Evolutionary conservation across 1,140 invertebrate genomes (phyloP).

Genomic region (Drosophila kurseongensis): DNA sequence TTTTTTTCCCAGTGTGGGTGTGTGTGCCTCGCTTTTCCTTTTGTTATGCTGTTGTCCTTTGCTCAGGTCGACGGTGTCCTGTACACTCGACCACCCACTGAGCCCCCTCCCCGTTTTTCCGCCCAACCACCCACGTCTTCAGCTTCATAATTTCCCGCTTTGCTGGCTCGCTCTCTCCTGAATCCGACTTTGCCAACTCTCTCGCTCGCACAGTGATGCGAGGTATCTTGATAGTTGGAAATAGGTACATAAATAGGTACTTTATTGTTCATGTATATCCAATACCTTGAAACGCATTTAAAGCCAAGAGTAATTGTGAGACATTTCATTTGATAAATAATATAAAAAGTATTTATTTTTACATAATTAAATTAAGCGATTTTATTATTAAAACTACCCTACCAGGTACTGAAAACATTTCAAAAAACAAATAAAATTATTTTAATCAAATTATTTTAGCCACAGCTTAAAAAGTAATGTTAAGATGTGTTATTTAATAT

Average conservation of each 20-base stretch:
- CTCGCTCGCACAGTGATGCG: constrained; percentile 16
- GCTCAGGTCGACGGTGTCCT: constrained; percentile 68
- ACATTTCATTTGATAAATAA: too few relatives aligned
- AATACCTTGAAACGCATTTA: too few relatives aligned
- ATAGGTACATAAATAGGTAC: background rate
- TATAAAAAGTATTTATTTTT: too few relatives aligned
- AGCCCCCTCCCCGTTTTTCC: constrained; percentile 4
- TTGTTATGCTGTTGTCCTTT: constrained; percentile 43
- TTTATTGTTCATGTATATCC: background rate
- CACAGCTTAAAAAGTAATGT: too few relatives aligned
- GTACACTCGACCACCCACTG: constrained; percentile 14
- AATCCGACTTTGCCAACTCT: constrained; percentile 7
- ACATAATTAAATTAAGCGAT: too few relatives aligned
- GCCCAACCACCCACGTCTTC: constrained; percentile 30
- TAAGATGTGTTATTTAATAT: too few relatives aligned
- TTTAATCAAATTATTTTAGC: too few relatives aligned
- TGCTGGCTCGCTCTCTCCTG: constrained; percentile 25
- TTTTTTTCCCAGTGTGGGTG: constrained; percentile 54
- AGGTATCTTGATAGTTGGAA: background rate
- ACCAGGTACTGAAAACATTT: too few relatives aligned
- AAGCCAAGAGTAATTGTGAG: too few relatives aligned
- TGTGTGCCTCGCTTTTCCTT: constrained; percentile 19
- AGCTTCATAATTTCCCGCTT: constrained; percentile 72
- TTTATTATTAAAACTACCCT: too few relatives aligned
- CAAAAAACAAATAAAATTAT: too few relatives aligned